Evolutionary conservation across 2,797 vertebrate genomes (phyloP), one percentile per base, ranked within the genome.

Genomic region (Falco naumanni): DNA sequence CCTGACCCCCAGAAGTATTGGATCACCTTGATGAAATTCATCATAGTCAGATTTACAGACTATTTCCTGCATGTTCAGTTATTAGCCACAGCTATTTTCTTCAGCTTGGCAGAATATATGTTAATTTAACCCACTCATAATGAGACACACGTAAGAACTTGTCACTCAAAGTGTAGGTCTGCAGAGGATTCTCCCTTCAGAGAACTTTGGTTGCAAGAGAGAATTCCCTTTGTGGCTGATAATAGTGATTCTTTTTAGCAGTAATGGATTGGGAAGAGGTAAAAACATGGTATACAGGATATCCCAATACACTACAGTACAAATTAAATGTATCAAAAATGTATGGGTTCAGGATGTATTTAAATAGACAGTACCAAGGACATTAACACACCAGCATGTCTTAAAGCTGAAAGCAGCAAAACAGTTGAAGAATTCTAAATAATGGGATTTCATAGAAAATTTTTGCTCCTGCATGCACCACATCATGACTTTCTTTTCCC

Each of bases 111-210:
- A 96, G 95, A 97, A 97, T 97, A 98, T 97, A 98, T 98, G 96
- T 96, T 98, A 98, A 98, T 98, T 97, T 90, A 95, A 48, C 96
- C 92, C 78, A 91, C 95, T 96, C 87, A 90, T 97, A 96, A 97
- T 97, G 90, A 94, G 94, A 95, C 97, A 92, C 7, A 5, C 19
- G 10, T 97, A 97, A 98, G 97, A 98, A 97, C 95, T 97, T 98
- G 98, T 96, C 98, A 98, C 65, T 98, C 97, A 98, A 95, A 97
- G 69, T 85, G 54, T 95, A 89, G 89, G 78, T 95, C 96, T 98
- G 93, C 72, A 84, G 97, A 98, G 97, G 95, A 96, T 98, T 97
- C 93, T 95, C 93, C 95, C 96, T 97, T 97, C 87, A 96, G 97
- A 96, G 96, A 97, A 97, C 94, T 96, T 98, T 68, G 94, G 95